These are phyloP conservation scores for Dryobota labecula DNA, from an alignment of 2,888 invertebrate species.

Conservation along the genomic window DNA sequence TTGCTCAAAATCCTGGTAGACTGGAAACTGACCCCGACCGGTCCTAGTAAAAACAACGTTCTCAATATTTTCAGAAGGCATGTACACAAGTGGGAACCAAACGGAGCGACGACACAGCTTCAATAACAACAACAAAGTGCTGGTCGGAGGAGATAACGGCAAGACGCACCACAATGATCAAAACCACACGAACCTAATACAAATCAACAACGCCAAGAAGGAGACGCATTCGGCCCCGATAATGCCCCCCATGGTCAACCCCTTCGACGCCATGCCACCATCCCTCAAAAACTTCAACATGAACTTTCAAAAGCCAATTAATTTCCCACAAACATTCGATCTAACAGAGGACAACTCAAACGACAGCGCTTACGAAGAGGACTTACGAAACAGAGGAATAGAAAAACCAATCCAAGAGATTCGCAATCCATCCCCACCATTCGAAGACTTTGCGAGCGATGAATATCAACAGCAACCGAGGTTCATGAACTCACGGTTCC, in stretches of 20 bases:
- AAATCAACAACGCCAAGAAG: conserved; percentile 75
- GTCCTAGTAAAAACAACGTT: not conserved
- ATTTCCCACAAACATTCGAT: conserved; percentile 56
- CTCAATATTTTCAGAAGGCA: conserved; percentile 75
- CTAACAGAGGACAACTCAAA: conserved; percentile 65
- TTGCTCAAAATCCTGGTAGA: too few species aligned
- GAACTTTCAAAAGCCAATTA: conserved; percentile 56
- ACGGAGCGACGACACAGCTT: conserved; percentile 85
- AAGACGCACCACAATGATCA: conserved; percentile 68
- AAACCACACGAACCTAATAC: conserved; percentile 72
- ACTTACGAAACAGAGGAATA: conserved; percentile 72
- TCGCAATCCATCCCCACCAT: conserved; percentile 66
- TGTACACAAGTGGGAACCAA: conserved; percentile 79
- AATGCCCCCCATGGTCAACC: conserved; percentile 77
- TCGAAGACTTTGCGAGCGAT: conserved; percentile 70
- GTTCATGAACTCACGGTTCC: conserved; percentile 79
- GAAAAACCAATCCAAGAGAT: conserved; percentile 63
- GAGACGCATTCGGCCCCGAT: conserved; percentile 73
- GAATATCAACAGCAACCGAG: conserved; percentile 74
- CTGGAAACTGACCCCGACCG: not conserved
- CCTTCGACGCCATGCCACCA: conserved; percentile 84
- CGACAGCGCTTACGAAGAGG: conserved; percentile 78
- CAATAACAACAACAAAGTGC: conserved; percentile 87
- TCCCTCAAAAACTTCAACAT: conserved; percentile 73
- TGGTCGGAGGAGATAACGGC: conserved; percentile 76